Percentiles rank a stretch among this genome's conserved stretches.
Conservation (phyloP, 2,888 invertebrate genomes). For the Campaea margaritaria region DNA sequence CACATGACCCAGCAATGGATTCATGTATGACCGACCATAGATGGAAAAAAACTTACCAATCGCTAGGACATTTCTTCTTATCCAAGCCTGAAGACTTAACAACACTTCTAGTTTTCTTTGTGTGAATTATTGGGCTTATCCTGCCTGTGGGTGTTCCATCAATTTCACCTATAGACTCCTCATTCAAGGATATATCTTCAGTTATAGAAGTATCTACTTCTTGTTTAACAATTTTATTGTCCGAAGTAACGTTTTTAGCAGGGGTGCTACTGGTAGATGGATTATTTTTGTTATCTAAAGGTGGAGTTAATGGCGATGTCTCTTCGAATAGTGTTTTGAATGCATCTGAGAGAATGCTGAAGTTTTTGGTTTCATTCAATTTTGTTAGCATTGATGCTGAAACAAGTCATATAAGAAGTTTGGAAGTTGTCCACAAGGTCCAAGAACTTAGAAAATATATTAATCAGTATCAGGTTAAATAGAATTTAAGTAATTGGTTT, state of each 20-base stretch:
- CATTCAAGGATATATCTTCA: constrained; percentile 50
- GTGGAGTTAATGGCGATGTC: constrained; percentile 35
- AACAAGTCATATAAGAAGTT: constrained; percentile 3
- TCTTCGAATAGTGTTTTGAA: constrained; percentile 67
- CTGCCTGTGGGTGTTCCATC: constrained; percentile 72
- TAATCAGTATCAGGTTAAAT: too few species aligned
- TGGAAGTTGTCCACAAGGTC: too few species aligned
- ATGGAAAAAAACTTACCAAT: constrained; percentile 61
- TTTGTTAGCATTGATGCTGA: constrained; percentile 62
- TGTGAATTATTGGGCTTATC: constrained; percentile 70
- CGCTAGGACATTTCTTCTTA: constrained; percentile 71
- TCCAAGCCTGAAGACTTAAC: constrained; percentile 56
- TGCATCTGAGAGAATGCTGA: constrained; percentile 59
- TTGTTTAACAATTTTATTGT: not conserved
- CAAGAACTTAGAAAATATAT: too few species aligned
- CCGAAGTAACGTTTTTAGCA: not conserved
- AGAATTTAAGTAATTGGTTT: too few species aligned
- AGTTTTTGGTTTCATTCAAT: constrained; percentile 68
- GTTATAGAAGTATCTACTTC: constrained; percentile 31
- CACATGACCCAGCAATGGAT: too few species aligned
- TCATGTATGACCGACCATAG: too few species aligned
- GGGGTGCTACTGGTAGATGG: not conserved
- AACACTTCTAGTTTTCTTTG: constrained; percentile 53
- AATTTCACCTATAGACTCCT: constrained; percentile 69
- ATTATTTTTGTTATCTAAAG: constrained; percentile 15